Percentiles rank a stretch among this genome's conserved stretches.
Evolutionary conservation across 2,797 vertebrate genomes (phyloP).

Genomic region (Toxotes lorentzi): DNA sequence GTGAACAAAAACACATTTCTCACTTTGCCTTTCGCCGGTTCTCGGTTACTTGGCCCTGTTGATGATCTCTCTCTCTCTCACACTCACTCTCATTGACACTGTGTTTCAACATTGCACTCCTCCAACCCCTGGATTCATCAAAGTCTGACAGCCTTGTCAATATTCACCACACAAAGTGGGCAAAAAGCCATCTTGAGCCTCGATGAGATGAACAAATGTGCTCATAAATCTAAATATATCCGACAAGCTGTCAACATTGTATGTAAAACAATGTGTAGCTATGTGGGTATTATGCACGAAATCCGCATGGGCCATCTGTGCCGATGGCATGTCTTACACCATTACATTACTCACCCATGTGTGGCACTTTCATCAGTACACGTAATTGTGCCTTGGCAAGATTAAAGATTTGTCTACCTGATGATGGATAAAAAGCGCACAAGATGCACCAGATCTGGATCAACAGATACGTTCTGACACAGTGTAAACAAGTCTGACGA

Average conservation of each 20-base stretch:
- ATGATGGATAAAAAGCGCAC: slow-evolving; percentile 64
- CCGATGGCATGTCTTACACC: slow-evolving; percentile 38
- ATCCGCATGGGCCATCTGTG: slow-evolving; percentile 71
- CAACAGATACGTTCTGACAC: slow-evolving; percentile 15
- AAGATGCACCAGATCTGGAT: slow-evolving; percentile 29
- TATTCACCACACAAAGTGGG: slow-evolving; percentile 55
- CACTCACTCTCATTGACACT: slow-evolving; percentile 31
- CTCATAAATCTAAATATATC: slow-evolving; percentile 76
- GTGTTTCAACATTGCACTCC: slow-evolving; percentile 54
- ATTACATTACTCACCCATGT: slow-evolving; percentile 70
- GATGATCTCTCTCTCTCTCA: slow-evolving; percentile 54
- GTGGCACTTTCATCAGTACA: slow-evolving; percentile 64
- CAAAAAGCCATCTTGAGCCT: slow-evolving; percentile 51
- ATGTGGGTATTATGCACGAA: slow-evolving; percentile 55
- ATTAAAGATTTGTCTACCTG: slow-evolving; percentile 49
- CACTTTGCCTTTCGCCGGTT: slow-evolving; percentile 35
- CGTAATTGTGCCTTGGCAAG: slow-evolving; percentile 57
- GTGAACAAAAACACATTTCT: slow-evolving; percentile 62
- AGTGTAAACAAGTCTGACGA: neutral
- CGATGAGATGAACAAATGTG: slow-evolving; percentile 61
- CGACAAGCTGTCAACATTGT: slow-evolving; percentile 59
- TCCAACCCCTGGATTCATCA: slow-evolving; percentile 19
- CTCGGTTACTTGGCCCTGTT: slow-evolving; percentile 38
- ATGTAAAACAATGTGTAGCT: slow-evolving; percentile 66
- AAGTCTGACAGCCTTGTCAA: slow-evolving; percentile 72